Base-by-base conservation (phyloP, 1,140 invertebrate genomes). In the Scaptomyza pallida region DNA sequence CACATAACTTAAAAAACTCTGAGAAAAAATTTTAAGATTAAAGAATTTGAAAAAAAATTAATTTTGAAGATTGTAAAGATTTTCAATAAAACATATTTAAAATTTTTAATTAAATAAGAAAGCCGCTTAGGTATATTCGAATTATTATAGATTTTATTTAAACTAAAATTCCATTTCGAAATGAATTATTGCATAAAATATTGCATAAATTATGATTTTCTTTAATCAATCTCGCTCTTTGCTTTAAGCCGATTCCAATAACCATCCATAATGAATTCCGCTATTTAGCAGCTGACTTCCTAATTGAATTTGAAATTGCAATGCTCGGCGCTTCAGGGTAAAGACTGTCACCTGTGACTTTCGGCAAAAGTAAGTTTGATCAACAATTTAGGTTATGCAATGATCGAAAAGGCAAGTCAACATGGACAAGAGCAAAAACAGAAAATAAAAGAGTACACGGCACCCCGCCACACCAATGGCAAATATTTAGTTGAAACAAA, bases 281-380 rank as follows among this genome's bases (percentile, higher is more conserved):
- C 56, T 16, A 50, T 30, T 56, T 64, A 52, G 40, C 63, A 19
- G 48, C n/a, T 17, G 37, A 52, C 69, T 67, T 71, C 68, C 68
- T 59, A 71, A 67, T 60, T 72, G 63, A 48, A 72, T 55, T n/a
- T n/a, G 33, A 37, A 72, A 67, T 59, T 47, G 21, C 54, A 72
- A 40, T 40, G 54, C 40, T 13, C 9, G n/a, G n/a, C 33, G 33
- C 44, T 30, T 64, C 13, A 13, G 23, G 55, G 37, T 44, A 30
- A 44, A 73, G 33, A 55, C 23, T 50, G 62, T 72, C 77, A 81
- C 77, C 73, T 75, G 40, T 50, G 47, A 63, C 63, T 70, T 65
- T 64, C 55, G 44, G 83, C 73, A 16, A 78, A 70, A 75, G n/a
- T 82, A 54, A 76, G 64, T 75, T 78, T 78, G 71, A 61, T 62